Percentiles rank a stretch among this genome's conserved stretches.
phyloP scores from a whole-genome alignment of 2,113 vertebrate species.

The Stigmatopora argus region DNA sequence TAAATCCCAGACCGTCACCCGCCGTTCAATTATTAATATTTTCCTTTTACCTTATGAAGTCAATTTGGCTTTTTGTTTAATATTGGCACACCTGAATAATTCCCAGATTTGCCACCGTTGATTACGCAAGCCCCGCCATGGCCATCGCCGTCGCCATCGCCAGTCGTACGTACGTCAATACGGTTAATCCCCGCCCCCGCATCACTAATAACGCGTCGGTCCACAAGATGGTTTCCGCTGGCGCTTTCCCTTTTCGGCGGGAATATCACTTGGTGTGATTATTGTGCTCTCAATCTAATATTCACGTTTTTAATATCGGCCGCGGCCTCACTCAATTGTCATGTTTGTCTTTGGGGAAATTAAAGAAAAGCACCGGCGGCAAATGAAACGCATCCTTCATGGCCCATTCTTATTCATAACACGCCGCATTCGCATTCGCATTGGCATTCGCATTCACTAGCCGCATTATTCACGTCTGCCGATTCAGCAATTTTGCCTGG shows the following conservation, averaged over 20 bases:
- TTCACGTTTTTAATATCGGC: conserved; percentile 2
- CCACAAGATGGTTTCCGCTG: not conserved
- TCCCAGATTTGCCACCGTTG: no score
- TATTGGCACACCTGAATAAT: not conserved
- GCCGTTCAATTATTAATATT: not conserved
- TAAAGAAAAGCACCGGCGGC: not conserved
- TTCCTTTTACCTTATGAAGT: not conserved
- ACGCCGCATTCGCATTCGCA: not conserved
- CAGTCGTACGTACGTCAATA: no score
- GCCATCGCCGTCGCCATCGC: no score
- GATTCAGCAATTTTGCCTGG: not conserved
- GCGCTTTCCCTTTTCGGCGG: not conserved
- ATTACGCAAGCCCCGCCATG: no score
- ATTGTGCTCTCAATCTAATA: conserved; percentile 6
- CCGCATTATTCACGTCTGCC: conserved; percentile 1
- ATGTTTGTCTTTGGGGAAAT: conserved; percentile 8
- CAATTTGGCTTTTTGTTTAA: not conserved
- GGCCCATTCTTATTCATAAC: not conserved
- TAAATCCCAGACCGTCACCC: no score
- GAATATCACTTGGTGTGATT: conserved; percentile 2
- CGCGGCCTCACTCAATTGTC: conserved; percentile 7
- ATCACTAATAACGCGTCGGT: not conserved
- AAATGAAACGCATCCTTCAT: conserved; percentile 9
- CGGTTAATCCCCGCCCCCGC: not conserved
- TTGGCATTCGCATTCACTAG: not conserved